These are phyloP conservation scores for Acholoe squamosa DNA, from an alignment of 2,888 invertebrate genomes.

Conservation along the genomic window DNA sequence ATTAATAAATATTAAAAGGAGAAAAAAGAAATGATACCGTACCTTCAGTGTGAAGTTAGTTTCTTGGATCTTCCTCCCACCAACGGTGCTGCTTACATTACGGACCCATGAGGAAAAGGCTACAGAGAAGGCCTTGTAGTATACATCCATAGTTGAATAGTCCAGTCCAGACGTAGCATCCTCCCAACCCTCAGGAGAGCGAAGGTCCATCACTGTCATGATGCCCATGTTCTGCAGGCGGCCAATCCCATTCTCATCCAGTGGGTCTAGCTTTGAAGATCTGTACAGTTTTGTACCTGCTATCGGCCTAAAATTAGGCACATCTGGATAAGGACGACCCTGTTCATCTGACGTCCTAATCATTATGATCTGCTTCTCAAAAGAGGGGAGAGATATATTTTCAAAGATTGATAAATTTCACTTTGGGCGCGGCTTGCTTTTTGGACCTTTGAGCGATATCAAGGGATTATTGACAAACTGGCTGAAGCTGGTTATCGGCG, in stretches of 20 bases:
- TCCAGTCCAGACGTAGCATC: background rate
- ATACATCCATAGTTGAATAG: background rate
- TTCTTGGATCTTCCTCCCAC: background rate
- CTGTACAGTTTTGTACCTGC: conserved; percentile 12
- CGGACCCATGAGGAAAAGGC: background rate
- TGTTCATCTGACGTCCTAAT: background rate
- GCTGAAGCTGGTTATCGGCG: too few relatives aligned
- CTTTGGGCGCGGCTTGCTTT: too few relatives aligned
- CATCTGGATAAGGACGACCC: background rate
- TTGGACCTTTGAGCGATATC: too few relatives aligned
- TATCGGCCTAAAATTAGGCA: conserved; percentile 29
- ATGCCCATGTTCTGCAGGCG: background rate
- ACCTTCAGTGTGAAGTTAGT: conserved; percentile 30
- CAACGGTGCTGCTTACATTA: background rate
- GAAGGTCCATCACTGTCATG: conserved; percentile 6
- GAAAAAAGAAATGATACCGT: too few relatives aligned
- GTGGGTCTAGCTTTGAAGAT: background rate
- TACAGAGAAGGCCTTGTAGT: conserved; percentile 25
- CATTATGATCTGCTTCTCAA: background rate
- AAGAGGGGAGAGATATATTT: background rate
- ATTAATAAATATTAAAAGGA: background rate
- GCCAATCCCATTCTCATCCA: background rate
- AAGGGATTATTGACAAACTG: too few relatives aligned
- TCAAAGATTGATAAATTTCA: too few relatives aligned
- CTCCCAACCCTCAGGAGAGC: conserved; percentile 20